These are phyloP conservation scores for Teleopsis dalmanni DNA, from an alignment of 1,140 invertebrate genomes.

Conservation along the genomic window DNA sequence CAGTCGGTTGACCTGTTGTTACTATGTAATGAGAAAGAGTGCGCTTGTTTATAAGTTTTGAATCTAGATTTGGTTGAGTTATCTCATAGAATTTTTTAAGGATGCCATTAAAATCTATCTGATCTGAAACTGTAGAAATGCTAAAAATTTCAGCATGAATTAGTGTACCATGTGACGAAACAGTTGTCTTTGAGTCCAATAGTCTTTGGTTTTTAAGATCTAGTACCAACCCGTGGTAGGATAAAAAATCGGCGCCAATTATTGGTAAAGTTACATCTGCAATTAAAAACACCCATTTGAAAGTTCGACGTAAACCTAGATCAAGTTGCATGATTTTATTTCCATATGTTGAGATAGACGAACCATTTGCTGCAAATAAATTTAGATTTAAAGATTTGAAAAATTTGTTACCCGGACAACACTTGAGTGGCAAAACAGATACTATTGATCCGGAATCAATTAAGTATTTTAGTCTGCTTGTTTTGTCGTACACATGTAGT, in stretches of 20 bases:
- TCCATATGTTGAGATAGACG: conserved; percentile 6
- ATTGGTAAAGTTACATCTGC: conserved; percentile 1
- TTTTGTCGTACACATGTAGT: too few relatives aligned
- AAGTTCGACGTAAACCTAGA: background rate
- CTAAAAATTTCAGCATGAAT: background rate
- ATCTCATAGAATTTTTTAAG: background rate
- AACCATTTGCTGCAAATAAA: background rate
- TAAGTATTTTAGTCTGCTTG: too few relatives aligned
- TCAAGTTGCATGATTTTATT: background rate
- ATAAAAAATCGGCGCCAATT: conserved; percentile 9
- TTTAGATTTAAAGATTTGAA: too few relatives aligned
- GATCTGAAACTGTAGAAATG: background rate
- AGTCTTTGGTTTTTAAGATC: background rate
- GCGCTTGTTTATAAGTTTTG: background rate
- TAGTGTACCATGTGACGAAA: background rate
- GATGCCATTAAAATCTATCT: background rate
- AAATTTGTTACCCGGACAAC: too few relatives aligned
- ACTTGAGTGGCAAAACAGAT: too few relatives aligned
- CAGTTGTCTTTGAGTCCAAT: background rate
- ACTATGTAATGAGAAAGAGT: conserved; percentile 17
- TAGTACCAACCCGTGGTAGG: conserved; percentile 2
- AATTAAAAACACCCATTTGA: conserved; percentile 5
- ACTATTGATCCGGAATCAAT: too few relatives aligned
- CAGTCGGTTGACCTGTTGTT: conserved; percentile 30
- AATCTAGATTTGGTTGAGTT: background rate